Evolutionary conservation across 2,797 vertebrate species (phyloP).

Genomic region (Sebastes paucispinis): DNA sequence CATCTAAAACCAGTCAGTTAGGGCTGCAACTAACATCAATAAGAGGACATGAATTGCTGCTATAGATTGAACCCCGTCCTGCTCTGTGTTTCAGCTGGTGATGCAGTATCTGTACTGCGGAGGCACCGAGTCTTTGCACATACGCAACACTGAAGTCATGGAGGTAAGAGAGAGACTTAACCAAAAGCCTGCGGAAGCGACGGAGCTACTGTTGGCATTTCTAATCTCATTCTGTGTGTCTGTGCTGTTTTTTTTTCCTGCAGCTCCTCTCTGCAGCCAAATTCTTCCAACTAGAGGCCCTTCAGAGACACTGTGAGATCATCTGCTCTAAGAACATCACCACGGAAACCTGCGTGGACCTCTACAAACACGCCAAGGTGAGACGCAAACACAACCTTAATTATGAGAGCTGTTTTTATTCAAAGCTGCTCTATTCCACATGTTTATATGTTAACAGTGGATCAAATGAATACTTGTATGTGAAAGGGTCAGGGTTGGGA

Average conservation of each 20-base stretch:
- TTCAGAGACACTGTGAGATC: conserved; percentile 99
- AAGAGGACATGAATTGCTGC: no score
- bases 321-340: conserved; percentile 99
- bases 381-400: background rate
- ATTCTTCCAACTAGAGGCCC: conserved; percentile 98
- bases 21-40: no score
- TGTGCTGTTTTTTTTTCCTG: conserved; percentile 38
- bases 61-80: background rate
- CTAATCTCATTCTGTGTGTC: conserved; percentile 46
- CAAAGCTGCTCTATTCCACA: background rate
- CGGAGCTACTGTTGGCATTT: background rate
- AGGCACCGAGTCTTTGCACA: conserved; percentile 94
- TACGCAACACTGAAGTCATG: conserved; percentile 98
- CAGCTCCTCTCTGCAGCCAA: conserved; percentile 98
- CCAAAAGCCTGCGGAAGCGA: conserved; percentile 5
- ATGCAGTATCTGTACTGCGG: conserved; percentile 99
- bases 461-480: no score
- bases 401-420: background rate
- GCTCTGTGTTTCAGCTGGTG: conserved; percentile 89
- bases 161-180: conserved; percentile 83
- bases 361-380: conserved; percentile 99
- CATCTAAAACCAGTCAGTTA: no score
- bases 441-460: background rate
- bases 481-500: no score
- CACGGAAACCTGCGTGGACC: conserved; percentile 96